Percentiles rank a stretch among this genome's conserved stretches.
Evolutionary conservation across 2,888 invertebrate genomes (phyloP).

Genomic region (Megalurothrips usitatus): DNA sequence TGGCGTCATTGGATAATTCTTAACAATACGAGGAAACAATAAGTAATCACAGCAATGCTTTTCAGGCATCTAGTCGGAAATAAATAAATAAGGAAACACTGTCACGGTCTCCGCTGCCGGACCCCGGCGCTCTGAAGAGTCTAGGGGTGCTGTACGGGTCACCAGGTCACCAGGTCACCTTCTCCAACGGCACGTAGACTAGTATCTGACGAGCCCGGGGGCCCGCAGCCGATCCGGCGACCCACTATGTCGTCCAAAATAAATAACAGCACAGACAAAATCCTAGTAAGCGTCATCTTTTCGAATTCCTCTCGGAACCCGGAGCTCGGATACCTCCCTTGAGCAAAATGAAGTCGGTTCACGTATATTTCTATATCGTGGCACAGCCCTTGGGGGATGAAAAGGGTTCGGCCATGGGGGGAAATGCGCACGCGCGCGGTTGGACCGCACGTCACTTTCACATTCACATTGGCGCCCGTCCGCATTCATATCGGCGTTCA

Average conservation of each 20-base stretch:
- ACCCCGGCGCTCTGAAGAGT: too few species aligned
- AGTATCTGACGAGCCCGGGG: too few species aligned
- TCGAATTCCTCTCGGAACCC: neutral
- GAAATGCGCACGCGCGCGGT: too few species aligned
- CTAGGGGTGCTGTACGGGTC: too few species aligned
- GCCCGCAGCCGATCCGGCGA: too few species aligned
- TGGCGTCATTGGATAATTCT: neutral
- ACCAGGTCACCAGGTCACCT: too few species aligned
- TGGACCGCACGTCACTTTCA: too few species aligned
- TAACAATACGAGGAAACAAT: neutral
- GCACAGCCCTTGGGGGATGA: neutral
- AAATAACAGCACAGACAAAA: neutral
- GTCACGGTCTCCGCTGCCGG: too few species aligned
- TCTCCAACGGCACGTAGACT: too few species aligned
- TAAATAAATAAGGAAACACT: neutral
- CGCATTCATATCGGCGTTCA: neutral
- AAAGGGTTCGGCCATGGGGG: too few species aligned
- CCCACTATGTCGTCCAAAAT: neutral
- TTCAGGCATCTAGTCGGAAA: neutral
- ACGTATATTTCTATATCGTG: neutral
- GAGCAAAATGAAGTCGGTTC: neutral
- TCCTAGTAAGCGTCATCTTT: neutral
- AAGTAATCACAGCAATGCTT: slow-evolving; percentile 9
- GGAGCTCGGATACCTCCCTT: neutral
- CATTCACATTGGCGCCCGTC: too few species aligned